A percentile compares a stretch with the other conserved stretches of the same genome.
phyloP scores from a whole-genome alignment of 2,113 vertebrate species.

The Chaetodon trifascialis region DNA sequence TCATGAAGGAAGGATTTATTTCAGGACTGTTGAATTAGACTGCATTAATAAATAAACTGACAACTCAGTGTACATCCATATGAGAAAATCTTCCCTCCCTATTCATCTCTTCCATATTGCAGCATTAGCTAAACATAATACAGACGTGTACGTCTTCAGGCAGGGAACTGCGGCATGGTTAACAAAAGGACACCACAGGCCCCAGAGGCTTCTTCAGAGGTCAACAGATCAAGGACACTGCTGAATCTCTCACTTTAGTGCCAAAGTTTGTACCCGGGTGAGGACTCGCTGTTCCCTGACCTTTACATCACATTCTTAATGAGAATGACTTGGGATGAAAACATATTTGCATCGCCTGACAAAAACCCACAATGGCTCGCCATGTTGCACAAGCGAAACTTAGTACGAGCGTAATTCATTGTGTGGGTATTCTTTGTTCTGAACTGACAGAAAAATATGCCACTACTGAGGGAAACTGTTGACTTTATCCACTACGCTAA shows the following conservation, averaged over 20 bases:
- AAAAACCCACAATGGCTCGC: slow-evolving; percentile 41
- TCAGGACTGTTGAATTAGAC: background rate
- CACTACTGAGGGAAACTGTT: slow-evolving; percentile 32
- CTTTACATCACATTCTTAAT: slow-evolving; percentile 58
- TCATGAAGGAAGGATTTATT: background rate
- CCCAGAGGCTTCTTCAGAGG: slow-evolving; percentile 32
- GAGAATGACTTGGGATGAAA: slow-evolving; percentile 44
- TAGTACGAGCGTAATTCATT: slow-evolving; percentile 42
- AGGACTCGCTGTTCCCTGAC: slow-evolving; percentile 52
- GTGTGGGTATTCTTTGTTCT: slow-evolving; percentile 44
- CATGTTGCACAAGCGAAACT: slow-evolving; percentile 46
- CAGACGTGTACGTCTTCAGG: background rate
- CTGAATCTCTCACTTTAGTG: slow-evolving; percentile 72
- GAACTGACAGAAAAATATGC: slow-evolving; percentile 39
- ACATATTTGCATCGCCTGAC: slow-evolving; percentile 44
- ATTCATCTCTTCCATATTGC: no score
- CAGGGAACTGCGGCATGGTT: background rate
- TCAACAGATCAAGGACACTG: slow-evolving; percentile 47
- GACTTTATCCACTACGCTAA: slow-evolving; percentile 28
- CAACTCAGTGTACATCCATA: background rate
- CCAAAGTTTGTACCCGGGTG: slow-evolving; percentile 70
- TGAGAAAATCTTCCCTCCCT: background rate
- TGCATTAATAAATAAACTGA: background rate
- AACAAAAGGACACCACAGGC: background rate
- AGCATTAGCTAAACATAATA: background rate